phyloP scores from a whole-genome alignment of 2,797 vertebrate genomes.

The Sebastiscus albofasciatus region DNA sequence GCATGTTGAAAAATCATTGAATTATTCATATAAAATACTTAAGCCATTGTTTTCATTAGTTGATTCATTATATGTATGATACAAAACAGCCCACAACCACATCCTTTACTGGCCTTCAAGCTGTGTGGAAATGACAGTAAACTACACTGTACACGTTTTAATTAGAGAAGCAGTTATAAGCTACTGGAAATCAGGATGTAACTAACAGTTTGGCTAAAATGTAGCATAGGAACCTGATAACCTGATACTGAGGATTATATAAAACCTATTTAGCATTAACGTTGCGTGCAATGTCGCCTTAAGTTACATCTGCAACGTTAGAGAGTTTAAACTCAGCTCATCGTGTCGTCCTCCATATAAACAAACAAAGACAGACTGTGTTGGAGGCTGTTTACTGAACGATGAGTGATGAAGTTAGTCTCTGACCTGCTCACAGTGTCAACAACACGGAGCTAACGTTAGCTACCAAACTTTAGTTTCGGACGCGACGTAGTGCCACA shows the following conservation, averaged over 20 bases:
- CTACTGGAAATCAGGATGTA: not conserved
- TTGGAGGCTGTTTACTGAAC: not conserved
- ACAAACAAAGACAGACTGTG: too few species aligned
- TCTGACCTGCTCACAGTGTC: not conserved
- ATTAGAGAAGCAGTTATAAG: not conserved
- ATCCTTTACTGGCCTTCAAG: not conserved
- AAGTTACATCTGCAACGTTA: not conserved
- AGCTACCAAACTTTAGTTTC: constrained; percentile 24
- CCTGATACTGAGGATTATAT: too few species aligned
- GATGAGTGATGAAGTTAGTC: not conserved
- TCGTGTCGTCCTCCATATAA: not conserved
- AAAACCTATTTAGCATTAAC: not conserved
- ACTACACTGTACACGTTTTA: too few species aligned
- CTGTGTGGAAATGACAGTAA: not conserved
- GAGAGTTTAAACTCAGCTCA: not conserved
- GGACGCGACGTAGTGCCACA: not conserved
- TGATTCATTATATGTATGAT: not conserved
- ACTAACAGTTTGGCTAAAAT: not conserved
- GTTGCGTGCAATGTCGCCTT: not conserved
- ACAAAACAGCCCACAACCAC: not conserved
- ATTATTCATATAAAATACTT: not conserved
- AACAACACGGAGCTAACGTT: constrained; percentile 27
- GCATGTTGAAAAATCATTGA: too few species aligned
- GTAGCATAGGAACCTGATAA: not conserved
- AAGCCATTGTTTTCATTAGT: not conserved